Conservation (phyloP, 1,140 invertebrate genomes). For the Mercenaria mercenaria region DNA sequence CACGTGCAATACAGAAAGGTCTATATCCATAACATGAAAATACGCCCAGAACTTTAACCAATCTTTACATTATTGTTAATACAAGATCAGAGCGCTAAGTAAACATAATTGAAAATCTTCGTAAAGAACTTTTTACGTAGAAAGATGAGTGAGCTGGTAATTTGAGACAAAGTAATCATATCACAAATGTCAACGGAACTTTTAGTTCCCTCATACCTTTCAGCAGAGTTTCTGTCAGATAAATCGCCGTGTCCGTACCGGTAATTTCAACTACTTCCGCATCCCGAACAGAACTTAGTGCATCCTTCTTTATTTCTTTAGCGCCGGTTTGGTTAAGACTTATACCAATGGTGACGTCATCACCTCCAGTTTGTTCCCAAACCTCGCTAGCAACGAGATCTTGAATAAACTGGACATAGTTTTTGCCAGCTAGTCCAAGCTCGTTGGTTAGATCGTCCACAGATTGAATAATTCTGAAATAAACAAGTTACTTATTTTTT, state of each 20-base stretch:
- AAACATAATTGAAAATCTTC: no score
- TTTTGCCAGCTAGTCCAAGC: not conserved
- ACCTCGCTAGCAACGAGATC: conserved; percentile 16
- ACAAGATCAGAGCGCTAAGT: no score
- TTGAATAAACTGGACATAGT: not conserved
- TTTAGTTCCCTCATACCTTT: no score
- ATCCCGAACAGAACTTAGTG: not conserved
- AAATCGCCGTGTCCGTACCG: conserved; percentile 28
- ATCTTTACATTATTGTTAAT: no score
- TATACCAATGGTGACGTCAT: conserved; percentile 13
- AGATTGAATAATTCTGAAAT: conserved; percentile 46
- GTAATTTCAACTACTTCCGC: not conserved
- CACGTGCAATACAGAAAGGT: no score
- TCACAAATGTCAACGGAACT: no score
- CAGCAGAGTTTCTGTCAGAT: not conserved
- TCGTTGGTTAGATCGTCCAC: conserved; percentile 22
- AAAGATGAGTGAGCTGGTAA: no score
- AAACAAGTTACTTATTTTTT: no score
- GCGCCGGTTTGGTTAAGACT: not conserved
- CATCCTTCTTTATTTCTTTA: not conserved
- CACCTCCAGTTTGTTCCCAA: not conserved
- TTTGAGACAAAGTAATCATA: no score
- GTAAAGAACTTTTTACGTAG: no score
- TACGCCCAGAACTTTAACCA: no score
- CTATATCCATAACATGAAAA: no score